Evolutionary conservation across 92 coral and sea anemone genomes (phyloP), one percentile per base, ranked within the genome.

Genomic region (Diadumene lineata): DNA sequence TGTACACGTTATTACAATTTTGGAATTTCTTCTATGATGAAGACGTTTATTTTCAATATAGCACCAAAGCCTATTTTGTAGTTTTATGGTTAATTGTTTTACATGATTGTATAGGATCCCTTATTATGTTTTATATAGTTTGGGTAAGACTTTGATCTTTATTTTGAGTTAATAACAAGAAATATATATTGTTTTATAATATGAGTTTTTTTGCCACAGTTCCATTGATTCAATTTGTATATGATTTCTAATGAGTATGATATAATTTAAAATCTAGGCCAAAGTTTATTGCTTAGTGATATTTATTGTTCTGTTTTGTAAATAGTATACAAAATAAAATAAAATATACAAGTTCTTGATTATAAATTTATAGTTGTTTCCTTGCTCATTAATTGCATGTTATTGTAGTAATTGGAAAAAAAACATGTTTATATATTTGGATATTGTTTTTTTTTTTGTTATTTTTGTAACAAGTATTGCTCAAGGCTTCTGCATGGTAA

Each of bases 221-320:
- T n/a, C n/a, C 6, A 60, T 60, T 60, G 32, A 56, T 32, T 26
- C 28, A 72, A 51, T 50, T 2, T 50, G 33, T 32, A 56, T 26
- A 30, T 74, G 69, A 63, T 74, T 74, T 74, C 62, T 62, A 43
- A 64, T 66, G 10, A 48, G 32, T 24, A n/a, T 76, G 64, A 66
- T 58, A 46, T 76, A 66, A 76, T 76, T 75, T 75, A 75, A 74
- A 66, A 21, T 70, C 72, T 50, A 50, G 72, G 81, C 72, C 68
- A 13, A 66, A 61, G 68, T 64, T 53, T 46, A n/a, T 15, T 32
- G 70, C 81, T 64, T 76, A 34, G 73, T 24, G 33, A 24, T 76
- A 65, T 76, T 65, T 65, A 31, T 50, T 76, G 55, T 76, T 76
- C 28, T 18, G n/a, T 61, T 75, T 61, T 76, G 81, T 76, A 76